Conservation (phyloP, 2,113 vertebrate species). For the Malurus melanocephalus region DNA sequence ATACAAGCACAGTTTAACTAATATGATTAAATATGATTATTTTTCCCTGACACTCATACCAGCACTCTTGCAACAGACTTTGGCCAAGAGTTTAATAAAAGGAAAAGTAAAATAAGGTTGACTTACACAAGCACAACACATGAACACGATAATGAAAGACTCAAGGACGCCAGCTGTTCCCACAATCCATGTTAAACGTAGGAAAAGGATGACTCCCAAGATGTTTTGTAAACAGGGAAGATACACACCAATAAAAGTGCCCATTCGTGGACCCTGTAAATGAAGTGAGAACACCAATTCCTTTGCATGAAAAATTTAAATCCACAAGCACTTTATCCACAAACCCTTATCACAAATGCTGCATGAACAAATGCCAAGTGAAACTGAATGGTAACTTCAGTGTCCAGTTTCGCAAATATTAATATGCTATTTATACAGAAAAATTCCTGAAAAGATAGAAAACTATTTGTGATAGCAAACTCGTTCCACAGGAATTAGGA, state of each 20-base stretch:
- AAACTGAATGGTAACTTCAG: not conserved
- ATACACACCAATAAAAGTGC: constrained; percentile 96
- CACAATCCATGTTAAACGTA: constrained; percentile 95
- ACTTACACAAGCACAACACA: constrained; percentile 94
- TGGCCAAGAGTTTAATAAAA: not conserved
- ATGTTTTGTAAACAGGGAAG: constrained; percentile 97
- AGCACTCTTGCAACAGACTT: not conserved
- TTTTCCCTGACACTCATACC: not conserved
- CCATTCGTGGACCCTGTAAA: constrained; percentile 87
- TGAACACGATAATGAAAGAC: constrained; percentile 87
- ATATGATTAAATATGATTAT: not conserved
- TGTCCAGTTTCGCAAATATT: not conserved
- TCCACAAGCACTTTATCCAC: not conserved
- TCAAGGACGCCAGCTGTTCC: constrained; percentile 90
- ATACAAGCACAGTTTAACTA: not conserved
- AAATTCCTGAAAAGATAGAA: not conserved
- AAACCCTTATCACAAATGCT: not conserved
- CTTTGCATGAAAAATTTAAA: not conserved
- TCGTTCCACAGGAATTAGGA: not conserved
- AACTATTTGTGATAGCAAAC: not conserved
- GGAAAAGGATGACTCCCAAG: constrained; percentile 93
- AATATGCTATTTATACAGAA: not conserved
- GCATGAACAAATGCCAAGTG: not conserved
- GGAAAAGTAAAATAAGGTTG: not conserved
- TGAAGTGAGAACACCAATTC: not conserved